Percentiles rank a stretch among this genome's conserved stretches.
Evolutionary conservation across 1,140 invertebrate genomes (phyloP).

Genomic region (Aphis craccivora): DNA sequence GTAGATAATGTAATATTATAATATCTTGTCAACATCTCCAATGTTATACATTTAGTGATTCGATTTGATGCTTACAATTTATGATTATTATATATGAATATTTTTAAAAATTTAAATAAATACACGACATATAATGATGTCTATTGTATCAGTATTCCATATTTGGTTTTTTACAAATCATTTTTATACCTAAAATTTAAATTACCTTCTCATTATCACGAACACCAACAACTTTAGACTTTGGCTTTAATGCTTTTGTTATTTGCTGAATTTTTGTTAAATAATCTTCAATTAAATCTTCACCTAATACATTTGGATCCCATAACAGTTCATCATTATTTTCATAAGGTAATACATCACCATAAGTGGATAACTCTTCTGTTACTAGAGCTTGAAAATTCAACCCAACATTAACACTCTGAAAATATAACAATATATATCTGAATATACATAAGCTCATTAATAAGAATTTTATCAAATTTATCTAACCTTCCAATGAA

Average conservation of each 20-base stretch:
- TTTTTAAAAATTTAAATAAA: no score
- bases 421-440: slow-evolving; percentile 66
- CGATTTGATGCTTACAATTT: no score
- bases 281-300: slow-evolving; percentile 82
- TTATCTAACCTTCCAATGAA: slow-evolving; percentile 78
- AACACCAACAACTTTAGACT: slow-evolving; percentile 65
- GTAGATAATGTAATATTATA: no score
- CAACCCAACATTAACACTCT: slow-evolving; percentile 93
- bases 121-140: not conserved
- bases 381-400: slow-evolving; percentile 94
- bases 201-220: slow-evolving; percentile 66
- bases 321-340: slow-evolving; percentile 95
- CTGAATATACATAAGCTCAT: not conserved
- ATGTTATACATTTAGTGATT: no score
- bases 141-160: no score
- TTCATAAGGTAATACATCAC: slow-evolving; percentile 92
- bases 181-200: not conserved
- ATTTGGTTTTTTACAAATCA: not conserved
- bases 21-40: no score
- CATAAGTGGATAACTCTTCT: slow-evolving; percentile 82
- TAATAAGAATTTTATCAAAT: not conserved
- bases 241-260: slow-evolving; percentile 71
- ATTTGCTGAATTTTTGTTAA: slow-evolving; percentile 72
- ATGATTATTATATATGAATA: no score
- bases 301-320: slow-evolving; percentile 82